These are phyloP conservation scores for Chlorospingus semifuscus DNA, from an alignment of 2,797 vertebrate genomes.

Conservation along the genomic window DNA sequence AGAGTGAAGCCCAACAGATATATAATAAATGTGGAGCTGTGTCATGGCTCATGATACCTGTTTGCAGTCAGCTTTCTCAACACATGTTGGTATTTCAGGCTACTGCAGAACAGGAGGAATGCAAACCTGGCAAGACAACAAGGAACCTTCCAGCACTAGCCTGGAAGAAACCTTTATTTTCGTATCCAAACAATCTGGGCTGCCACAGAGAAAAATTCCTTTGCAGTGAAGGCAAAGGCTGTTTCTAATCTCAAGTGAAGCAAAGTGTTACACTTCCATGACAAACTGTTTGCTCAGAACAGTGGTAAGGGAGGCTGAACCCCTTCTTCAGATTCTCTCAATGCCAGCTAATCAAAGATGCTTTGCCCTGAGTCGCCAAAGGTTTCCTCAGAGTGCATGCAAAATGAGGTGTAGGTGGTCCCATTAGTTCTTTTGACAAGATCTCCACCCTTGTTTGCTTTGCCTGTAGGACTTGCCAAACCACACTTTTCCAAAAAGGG, in stretches of 20 bases:
- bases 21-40: neutral
- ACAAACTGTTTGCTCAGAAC: neutral
- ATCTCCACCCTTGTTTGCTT: neutral
- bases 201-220: neutral
- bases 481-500: neutral
- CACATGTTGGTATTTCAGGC: neutral
- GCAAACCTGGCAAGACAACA: neutral
- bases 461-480: neutral
- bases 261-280: neutral
- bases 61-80: neutral
- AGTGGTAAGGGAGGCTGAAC: neutral
- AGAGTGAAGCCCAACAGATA: neutral
- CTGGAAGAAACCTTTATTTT: neutral
- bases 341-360: neutral
- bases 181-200: neutral
- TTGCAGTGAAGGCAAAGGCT: neutral
- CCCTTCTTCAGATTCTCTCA: neutral
- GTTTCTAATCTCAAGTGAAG: neutral
- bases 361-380: neutral
- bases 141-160: neutral
- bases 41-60: neutral
- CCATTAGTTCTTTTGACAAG: neutral
- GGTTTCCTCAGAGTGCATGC: neutral
- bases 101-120: neutral
- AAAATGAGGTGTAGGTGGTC: neutral